A percentile compares a stretch with the other conserved stretches of the same genome.
Conservation (phyloP, 1,140 invertebrate species). For the Trichonephila clavata region DNA sequence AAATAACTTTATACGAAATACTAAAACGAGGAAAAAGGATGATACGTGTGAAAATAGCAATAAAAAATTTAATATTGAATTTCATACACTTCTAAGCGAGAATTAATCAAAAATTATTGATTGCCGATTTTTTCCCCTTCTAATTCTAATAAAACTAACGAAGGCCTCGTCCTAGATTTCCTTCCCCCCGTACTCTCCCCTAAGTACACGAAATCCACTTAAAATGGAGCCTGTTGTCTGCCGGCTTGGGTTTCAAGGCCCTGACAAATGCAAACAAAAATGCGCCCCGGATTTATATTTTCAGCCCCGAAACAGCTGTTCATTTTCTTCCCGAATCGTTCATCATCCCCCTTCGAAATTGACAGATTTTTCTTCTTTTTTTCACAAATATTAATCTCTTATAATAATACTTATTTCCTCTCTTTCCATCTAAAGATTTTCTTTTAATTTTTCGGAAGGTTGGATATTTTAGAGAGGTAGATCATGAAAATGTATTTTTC, state of each 20-base stretch:
- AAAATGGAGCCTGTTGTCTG: not conserved
- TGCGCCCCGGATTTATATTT: not conserved
- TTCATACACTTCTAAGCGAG: too few species aligned
- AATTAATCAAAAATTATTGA: too few species aligned
- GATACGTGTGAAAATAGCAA: too few species aligned
- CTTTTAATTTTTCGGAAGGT: not conserved
- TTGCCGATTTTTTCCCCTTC: too few species aligned
- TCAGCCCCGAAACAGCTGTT: constrained; percentile 11
- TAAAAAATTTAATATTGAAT: too few species aligned
- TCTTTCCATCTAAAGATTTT: not conserved
- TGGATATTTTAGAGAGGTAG: too few species aligned
- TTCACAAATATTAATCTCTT: too few species aligned
- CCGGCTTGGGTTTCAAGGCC: not conserved
- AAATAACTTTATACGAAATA: too few species aligned
- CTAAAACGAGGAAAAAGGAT: too few species aligned
- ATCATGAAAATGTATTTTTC: too few species aligned
- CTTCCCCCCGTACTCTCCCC: not conserved
- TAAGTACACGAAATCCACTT: constrained; percentile 14
- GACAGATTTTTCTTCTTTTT: not conserved
- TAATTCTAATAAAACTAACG: too few species aligned
- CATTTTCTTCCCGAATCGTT: not conserved
- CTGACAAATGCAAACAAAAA: not conserved
- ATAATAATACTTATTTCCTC: too few species aligned
- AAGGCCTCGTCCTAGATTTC: not conserved
- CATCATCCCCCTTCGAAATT: not conserved